Evolutionary conservation across 2,888 invertebrate genomes (phyloP).

Genomic region (Teinopalpus imperialis): DNA sequence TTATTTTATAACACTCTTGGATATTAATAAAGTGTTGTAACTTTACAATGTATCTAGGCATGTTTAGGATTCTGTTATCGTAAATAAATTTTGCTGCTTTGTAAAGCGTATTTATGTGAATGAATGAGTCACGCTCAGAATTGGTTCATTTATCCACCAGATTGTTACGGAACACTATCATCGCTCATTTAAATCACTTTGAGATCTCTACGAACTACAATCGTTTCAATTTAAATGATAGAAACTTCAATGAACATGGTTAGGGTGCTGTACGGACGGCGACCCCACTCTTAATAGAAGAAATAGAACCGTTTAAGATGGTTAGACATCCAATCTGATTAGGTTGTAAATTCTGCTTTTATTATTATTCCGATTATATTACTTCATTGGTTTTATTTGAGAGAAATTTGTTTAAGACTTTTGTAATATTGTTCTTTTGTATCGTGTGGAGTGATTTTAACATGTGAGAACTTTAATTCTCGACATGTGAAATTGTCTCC

Average conservation of each 20-base stretch:
- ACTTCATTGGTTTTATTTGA: too few species aligned
- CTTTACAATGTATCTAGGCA: constrained; percentile 4
- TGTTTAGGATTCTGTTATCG: constrained; percentile 43
- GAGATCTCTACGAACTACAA: constrained; percentile 25
- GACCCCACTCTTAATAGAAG: constrained; percentile 9
- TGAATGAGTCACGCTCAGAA: constrained; percentile 71
- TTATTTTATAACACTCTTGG: background rate
- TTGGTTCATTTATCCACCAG: constrained; percentile 62
- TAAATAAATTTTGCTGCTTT: constrained; percentile 57
- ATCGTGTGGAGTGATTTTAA: too few species aligned
- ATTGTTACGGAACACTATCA: constrained; percentile 46
- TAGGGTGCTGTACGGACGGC: constrained; percentile 18
- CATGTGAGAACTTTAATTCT: too few species aligned
- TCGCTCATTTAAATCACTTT: constrained; percentile 35
- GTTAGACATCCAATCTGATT: too few species aligned
- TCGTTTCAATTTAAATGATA: constrained; percentile 25
- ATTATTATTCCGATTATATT: too few species aligned
- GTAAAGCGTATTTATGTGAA: constrained; percentile 67
- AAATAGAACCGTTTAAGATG: constrained; percentile 5
- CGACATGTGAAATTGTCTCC: too few species aligned
- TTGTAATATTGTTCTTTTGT: too few species aligned
- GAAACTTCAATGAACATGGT: constrained; percentile 25
- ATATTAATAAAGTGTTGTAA: constrained; percentile 6
- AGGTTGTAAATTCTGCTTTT: too few species aligned
- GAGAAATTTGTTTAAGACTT: too few species aligned